phyloP scores from a whole-genome alignment of 2,797 vertebrate genomes.

The Pithecia hirsuta region DNA sequence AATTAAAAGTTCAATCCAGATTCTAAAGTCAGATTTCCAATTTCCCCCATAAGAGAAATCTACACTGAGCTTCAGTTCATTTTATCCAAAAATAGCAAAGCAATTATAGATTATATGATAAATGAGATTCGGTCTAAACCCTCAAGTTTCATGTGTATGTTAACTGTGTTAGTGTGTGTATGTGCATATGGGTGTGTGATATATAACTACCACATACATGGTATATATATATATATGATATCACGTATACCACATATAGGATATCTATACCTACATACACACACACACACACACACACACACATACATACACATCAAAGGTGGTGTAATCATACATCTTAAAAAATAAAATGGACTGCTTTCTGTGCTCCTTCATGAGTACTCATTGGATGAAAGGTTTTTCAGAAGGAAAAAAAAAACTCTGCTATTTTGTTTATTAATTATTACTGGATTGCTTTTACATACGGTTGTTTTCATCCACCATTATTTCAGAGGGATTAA shows the following conservation, averaged over 20 bases:
- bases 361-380: not conserved
- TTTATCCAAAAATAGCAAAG: not conserved
- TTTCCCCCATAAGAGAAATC: not conserved
- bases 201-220: not conserved
- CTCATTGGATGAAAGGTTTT: not conserved
- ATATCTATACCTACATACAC: not conserved
- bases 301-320: not conserved
- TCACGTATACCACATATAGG: not conserved
- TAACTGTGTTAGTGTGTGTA: not conserved
- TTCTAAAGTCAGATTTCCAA: not conserved
- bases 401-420: not conserved
- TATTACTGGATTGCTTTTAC: not conserved
- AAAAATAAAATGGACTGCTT: not conserved
- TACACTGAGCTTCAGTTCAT: not conserved
- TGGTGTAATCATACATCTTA: not conserved
- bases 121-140: not conserved
- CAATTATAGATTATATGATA: not conserved
- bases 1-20: not conserved
- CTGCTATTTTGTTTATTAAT: not conserved
- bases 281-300: not conserved
- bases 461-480: not conserved
- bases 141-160: not conserved
- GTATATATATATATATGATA: not conserved
- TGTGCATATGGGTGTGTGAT: not conserved
- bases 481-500: conserved; percentile 7